Conservation (phyloP, 1,140 invertebrate species). For the Lepidurus arcticus region DNA sequence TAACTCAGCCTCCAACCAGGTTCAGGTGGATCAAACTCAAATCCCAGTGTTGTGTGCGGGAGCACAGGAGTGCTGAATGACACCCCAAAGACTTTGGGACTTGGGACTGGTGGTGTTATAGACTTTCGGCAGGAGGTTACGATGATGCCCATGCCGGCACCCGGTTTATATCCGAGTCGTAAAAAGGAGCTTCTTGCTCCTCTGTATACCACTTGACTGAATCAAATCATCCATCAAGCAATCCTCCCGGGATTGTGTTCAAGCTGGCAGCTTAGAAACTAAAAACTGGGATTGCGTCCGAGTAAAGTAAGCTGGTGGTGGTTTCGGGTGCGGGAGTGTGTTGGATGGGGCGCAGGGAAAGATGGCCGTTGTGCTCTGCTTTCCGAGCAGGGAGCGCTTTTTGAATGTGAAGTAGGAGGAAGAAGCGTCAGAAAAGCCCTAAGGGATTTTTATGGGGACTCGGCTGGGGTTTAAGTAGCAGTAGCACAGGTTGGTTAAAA, state of each 20-base stretch:
- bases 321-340: too few species aligned
- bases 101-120: not conserved
- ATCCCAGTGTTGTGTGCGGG: not conserved
- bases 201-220: constrained; percentile 1
- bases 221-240: constrained; percentile 19
- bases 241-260: not conserved
- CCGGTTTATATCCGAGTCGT: not conserved
- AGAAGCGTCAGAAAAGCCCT: not conserved
- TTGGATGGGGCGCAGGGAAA: not conserved
- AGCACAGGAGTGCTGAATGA: constrained; percentile 10
- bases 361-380: not conserved
- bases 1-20: not conserved
- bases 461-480: constrained; percentile 10
- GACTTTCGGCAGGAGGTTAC: constrained; percentile 4
- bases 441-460: constrained; percentile 19
- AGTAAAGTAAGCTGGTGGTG: not conserved
- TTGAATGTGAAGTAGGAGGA: not conserved
- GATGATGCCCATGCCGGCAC: not conserved
- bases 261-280: constrained; percentile 13
- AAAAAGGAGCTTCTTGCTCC: not conserved
- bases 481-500: not conserved
- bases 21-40: constrained; percentile 13
- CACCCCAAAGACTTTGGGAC: not conserved
- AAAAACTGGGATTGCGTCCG: not conserved
- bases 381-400: not conserved